Base-by-base conservation (phyloP, 2,113 vertebrate genomes). In the Phasianus colchicus region DNA sequence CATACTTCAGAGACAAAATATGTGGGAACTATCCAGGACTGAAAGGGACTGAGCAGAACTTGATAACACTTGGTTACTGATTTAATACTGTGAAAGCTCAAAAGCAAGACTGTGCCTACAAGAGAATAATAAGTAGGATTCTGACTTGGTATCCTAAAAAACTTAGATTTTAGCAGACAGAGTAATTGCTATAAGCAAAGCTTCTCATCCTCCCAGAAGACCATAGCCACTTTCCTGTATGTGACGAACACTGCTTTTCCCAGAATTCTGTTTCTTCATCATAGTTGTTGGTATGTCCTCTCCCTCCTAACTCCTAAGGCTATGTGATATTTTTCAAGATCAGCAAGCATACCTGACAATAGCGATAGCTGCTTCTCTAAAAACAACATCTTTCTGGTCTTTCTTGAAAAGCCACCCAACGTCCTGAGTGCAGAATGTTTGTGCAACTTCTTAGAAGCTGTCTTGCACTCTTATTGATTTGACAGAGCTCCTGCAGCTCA, bases 61-160 rank as follows among this genome's bases (percentile, higher is more conserved):
- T 82, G 15, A 36, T 73, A 34, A 21, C 71, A 55, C 17, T 18
- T 55, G 7, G 6, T 54, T 63, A 63, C 12, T 70, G 7, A 67
- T 52, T 72, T 83, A 52, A n/a, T 72, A 18, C 24, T 74, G 29
- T 22, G 47, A 89, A 85, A 48, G 2, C 11, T 74, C 48, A 18
- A 76, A 61, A 73, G 10, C 4, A 8, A 67, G 8, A 4, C 11
- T 88, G 6, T 86, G 8, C 42, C 32, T 60, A 11, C 30, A 36
- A 55, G 8, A 11, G 4, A 0, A 0, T 64, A 75, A 43, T 3
- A 63, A 11, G 3, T 16, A 45, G 30, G 13, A 75, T 36, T 6
- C 57, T 67, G 30, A 40, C 12, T 42, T 73, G 14, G 14, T 22
- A 42, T 43, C 29, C 55, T 65, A 7, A 2, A 61, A 73, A 86